These are phyloP conservation scores for Pagetopsis macropterus DNA, from an alignment of 2,797 vertebrate species.

Conservation along the genomic window DNA sequence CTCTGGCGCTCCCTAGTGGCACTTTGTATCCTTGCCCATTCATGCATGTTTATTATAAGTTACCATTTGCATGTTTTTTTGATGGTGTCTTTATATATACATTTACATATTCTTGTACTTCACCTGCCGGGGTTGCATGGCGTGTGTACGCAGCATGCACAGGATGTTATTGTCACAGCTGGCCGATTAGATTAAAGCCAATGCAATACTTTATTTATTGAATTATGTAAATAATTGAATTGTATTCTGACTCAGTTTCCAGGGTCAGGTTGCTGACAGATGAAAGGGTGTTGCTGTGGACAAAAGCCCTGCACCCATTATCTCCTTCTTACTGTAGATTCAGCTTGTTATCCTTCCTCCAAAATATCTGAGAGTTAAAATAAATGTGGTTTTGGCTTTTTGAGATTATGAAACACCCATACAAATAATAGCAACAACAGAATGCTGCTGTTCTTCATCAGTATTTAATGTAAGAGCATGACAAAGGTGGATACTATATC, in stretches of 20 bases:
- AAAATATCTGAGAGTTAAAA: no score
- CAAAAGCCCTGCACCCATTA: neutral
- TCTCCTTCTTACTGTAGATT: neutral
- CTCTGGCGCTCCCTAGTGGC: conserved; percentile 57
- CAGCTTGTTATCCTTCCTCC: neutral
- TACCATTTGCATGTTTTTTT: conserved; percentile 51
- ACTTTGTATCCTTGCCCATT: neutral
- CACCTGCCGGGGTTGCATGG: conserved; percentile 9
- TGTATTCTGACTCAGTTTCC: neutral
- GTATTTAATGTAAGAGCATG: no score
- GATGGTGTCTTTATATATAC: neutral
- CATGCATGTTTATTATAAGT: conserved; percentile 34
- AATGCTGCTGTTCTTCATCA: neutral
- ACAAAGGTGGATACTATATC: neutral
- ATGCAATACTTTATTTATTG: neutral
- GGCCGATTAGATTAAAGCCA: conserved; percentile 23
- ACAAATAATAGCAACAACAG: neutral
- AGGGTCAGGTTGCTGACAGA: conserved; percentile 8
- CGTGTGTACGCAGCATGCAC: conserved; percentile 8
- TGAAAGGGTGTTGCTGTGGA: neutral
- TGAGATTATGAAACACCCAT: no score
- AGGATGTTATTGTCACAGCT: conserved; percentile 31
- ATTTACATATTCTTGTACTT: neutral
- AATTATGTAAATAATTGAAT: neutral
- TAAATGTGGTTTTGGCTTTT: no score